phyloP scores from a whole-genome alignment of 2,797 vertebrate species.

The Myotis pilosus region DNA sequence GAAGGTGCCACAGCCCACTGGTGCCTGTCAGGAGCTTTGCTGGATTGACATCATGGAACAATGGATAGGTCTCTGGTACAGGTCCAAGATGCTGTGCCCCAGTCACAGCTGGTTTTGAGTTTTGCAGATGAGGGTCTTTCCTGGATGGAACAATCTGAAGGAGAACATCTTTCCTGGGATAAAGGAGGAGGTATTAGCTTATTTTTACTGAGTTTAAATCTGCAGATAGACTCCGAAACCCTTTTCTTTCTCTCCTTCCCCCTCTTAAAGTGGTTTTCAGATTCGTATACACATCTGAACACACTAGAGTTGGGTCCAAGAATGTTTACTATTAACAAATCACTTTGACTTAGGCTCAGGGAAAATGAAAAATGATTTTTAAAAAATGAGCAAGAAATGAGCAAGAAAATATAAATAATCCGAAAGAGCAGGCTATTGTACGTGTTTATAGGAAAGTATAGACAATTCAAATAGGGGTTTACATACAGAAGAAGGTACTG shows the following conservation, averaged over 20 bases:
- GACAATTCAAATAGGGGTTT: not conserved
- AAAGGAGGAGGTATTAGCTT: not conserved
- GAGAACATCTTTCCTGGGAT: not conserved
- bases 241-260: not conserved
- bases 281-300: not conserved
- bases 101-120: not conserved
- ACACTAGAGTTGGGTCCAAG: not conserved
- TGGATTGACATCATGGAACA: not conserved
- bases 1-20: not conserved
- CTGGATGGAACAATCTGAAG: not conserved
- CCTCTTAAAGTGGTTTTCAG: not conserved
- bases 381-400: not conserved
- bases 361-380: not conserved
- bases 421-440: not conserved
- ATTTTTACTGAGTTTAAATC: constrained; percentile 9
- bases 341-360: not conserved
- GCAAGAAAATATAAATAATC: not conserved
- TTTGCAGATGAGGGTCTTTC: not conserved
- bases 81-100: not conserved
- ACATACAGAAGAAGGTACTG: not conserved
- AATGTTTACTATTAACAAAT: not conserved
- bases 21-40: not conserved
- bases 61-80: not conserved
- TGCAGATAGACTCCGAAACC: not conserved
- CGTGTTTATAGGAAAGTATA: accelerated